Evolutionary conservation across 2,888 invertebrate genomes (phyloP).

Genomic region (Drosophila borealis): DNA sequence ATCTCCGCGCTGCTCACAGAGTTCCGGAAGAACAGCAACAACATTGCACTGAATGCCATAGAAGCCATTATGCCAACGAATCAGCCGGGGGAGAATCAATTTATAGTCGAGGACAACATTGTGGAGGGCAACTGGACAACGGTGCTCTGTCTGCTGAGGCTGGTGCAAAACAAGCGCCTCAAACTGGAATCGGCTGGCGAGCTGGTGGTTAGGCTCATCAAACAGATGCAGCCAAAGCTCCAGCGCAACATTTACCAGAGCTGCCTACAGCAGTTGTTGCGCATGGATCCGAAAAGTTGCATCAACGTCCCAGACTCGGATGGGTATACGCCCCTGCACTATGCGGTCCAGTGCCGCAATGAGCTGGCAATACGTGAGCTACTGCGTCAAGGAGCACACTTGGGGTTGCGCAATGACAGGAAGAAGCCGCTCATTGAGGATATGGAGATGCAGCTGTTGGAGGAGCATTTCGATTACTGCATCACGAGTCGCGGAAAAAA

Average conservation of each 20-base stretch:
- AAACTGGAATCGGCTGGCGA: conserved; percentile 85
- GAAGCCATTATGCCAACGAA: not conserved
- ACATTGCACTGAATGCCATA: not conserved
- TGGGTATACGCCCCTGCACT: conserved; percentile 90
- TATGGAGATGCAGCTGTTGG: conserved; percentile 89
- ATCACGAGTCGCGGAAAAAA: conserved; percentile 88
- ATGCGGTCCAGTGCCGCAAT: conserved; percentile 89
- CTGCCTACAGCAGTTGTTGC: conserved; percentile 88
- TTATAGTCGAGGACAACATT: not conserved
- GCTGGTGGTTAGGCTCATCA: not conserved
- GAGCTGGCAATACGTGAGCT: conserved; percentile 87
- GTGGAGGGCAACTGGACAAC: not conserved
- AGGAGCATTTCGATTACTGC: conserved; percentile 90
- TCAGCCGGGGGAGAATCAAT: not conserved
- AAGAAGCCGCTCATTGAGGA: conserved; percentile 89
- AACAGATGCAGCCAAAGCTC: not conserved
- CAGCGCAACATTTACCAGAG: conserved; percentile 83
- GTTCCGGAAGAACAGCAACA: not conserved
- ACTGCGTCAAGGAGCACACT: conserved; percentile 89
- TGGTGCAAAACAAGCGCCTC: conserved; percentile 84
- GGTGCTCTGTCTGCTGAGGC: not conserved
- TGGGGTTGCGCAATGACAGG: conserved; percentile 88
- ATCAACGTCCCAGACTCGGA: conserved; percentile 87
- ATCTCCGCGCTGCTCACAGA: not conserved
- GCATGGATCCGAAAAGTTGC: conserved; percentile 86